Conservation (phyloP, 2,113 vertebrate genomes). For the Aspidoscelis tigris region DNA sequence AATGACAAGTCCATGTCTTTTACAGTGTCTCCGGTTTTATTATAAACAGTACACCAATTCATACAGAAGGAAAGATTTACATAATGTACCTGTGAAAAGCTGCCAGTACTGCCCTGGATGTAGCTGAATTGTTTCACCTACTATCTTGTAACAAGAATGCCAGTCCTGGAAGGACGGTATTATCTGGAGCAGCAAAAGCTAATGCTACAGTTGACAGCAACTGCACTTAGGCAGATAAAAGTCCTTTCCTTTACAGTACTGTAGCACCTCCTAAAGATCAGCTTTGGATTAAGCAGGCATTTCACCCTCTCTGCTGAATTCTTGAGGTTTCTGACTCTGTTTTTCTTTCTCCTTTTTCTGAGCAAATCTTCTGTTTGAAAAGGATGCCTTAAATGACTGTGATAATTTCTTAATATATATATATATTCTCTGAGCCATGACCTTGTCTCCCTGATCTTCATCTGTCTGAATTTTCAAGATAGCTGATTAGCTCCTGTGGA, state of each 20-base stretch:
- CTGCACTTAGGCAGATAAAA: not conserved
- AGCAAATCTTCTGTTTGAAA: constrained; percentile 28
- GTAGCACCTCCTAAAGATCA: constrained; percentile 32
- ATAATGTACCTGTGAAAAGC: not conserved
- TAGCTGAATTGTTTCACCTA: not conserved
- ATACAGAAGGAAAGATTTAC: constrained; percentile 11
- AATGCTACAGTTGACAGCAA: not conserved
- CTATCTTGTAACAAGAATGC: fast-evolving
- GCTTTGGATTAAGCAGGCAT: fast-evolving
- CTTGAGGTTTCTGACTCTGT: not conserved
- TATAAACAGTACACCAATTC: constrained; percentile 19
- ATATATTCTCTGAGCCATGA: constrained; percentile 34
- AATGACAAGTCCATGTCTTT: not conserved
- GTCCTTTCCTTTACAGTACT: not conserved
- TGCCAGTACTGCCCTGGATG: not conserved
- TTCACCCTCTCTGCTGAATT: not conserved
- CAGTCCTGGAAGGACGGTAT: fast-evolving
- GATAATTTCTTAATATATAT: constrained; percentile 26
- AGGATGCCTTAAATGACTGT: not conserved
- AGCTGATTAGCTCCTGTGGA: constrained; percentile 52
- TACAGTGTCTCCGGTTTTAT: not conserved
- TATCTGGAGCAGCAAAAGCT: not conserved
- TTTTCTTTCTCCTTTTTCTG: not conserved
- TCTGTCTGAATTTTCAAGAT: constrained; percentile 43
- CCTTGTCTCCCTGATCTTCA: constrained; percentile 50